Base-by-base conservation (phyloP, 2,888 invertebrate genomes). In the Pachycephus smyrnensis region DNA sequence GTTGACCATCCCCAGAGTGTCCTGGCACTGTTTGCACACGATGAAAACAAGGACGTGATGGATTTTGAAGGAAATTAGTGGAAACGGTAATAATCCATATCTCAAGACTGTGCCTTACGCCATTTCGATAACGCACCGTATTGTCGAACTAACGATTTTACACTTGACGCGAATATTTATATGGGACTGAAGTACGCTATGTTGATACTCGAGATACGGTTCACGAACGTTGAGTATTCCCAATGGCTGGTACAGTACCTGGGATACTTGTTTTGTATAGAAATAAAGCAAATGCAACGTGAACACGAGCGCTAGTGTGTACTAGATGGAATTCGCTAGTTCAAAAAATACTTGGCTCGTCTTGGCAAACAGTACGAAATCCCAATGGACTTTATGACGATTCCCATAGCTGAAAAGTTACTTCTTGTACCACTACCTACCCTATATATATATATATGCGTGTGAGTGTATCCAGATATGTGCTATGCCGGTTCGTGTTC, bases 51-150 rank as follows among this genome's bases (percentile, higher is more conserved):
- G 80, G 76, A 81, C 78, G 88, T 84, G 85, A 87, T 87, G 83
- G 86, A 86, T 84, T 84, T 83, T 80, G 40, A 75, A 78, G 79
- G 77, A 83, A 83, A 83, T 83, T 81, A 82, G 80, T 76, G 77
- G 79, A 78, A 76, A 76, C 76, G 74, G 68, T 74, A 73, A 68
- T 75, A 69, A 78, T 76, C 76, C 75, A 55, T 76, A 73, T 68
- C 73, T 80, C 74, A 81, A 80, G 78, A 73, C n/a, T 68, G 73
- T 76, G 12, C 23, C 40, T 40, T 9, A 9, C 0, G 55, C 2
- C 55, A 23, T 55, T 55, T 23, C 2, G 9, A 23, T 55, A 2
- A 23, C 23, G 2, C 23, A 2, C 23, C 23, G 55, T 55, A 23
- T 55, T 23, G 9, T 23, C 4, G 9, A 9, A 23, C 23, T 9